Base-by-base conservation (phyloP, 2,888 invertebrate genomes). In the Cepaea hortensis region DNA sequence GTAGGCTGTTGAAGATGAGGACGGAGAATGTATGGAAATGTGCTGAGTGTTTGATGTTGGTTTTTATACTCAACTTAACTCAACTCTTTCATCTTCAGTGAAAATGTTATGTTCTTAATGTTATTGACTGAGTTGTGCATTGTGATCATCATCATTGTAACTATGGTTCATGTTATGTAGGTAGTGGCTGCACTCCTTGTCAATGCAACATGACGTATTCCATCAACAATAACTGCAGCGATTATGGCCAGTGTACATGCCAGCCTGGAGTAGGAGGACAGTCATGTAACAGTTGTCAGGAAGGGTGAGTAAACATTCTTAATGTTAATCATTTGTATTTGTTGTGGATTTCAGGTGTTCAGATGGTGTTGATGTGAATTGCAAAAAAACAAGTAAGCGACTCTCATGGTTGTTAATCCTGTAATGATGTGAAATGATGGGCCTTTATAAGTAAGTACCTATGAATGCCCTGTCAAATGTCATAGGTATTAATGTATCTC, bases 131-230 rank as follows among this genome's bases (percentile, higher is more conserved):
- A 55, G 7, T 9, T 68, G 68, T 9, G 15, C 68, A 68, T 18
- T 18, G 5, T 5, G 68, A 68, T 68, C 18, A n/a, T 68, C 20
- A 20, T n/a, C 35, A n/a, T 68, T 15, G 23, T 7, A 13, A 35
- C 13, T n/a, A 73, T 73, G n/a, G n/a, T 73, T 73, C 13, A 13
- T 73, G 23, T 62, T 6, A 18, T 55, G 11, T 46, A 86, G 85
- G 81, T n/a, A 68, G 23, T 7, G 85, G 85, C 35, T 86, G 86
- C 46, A 35, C 55, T 9, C 23, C 61, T 4, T 86, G 86, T 68
- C 77, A 82, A 50, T 86, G 86, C n/a, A 77, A 70, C 50, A 46
- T 62, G n/a, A 72, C n/a, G n/a, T 86, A 77, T 72, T 55, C 68
- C 3, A 7, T 76, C 18, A 50, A 65, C 70, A 76, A 75, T 65